A percentile compares a stretch with the other conserved stretches of the same genome.
Evolutionary conservation across 1,140 invertebrate species (phyloP).

Genomic region (Bombus pyrosoma): DNA sequence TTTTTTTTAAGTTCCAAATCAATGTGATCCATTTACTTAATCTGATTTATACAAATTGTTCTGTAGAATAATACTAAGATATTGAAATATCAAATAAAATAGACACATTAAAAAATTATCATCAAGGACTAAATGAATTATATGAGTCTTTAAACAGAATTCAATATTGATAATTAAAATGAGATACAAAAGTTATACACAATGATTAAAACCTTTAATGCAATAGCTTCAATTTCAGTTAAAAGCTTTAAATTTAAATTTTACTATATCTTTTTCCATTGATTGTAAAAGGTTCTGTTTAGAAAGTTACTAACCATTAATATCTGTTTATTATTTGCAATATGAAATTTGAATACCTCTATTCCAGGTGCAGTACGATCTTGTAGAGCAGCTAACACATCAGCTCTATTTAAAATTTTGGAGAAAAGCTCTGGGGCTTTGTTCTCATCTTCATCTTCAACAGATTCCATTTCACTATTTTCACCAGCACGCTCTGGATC

Average conservation of each 20-base stretch:
- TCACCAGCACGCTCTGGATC: constrained; percentile 74
- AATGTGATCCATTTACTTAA: neutral
- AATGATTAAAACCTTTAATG: neutral
- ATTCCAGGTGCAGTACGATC: constrained; percentile 66
- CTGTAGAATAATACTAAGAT: neutral
- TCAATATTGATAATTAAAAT: neutral
- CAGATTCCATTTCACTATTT: constrained; percentile 73
- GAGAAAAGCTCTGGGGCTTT: constrained; percentile 37
- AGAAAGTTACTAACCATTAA: neutral
- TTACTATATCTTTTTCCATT: neutral
- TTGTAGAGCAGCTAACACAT: constrained; percentile 69
- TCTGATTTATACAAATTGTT: neutral
- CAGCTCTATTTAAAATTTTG: constrained; percentile 54
- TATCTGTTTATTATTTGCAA: constrained; percentile 1
- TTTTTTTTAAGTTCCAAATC: neutral
- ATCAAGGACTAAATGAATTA: neutral
- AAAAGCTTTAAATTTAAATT: neutral
- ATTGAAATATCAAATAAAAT: neutral
- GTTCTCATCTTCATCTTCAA: constrained; percentile 73
- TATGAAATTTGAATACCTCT: constrained; percentile 65
- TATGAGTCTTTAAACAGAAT: too few relatives aligned
- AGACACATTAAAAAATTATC: neutral
- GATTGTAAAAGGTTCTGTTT: neutral
- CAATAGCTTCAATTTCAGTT: neutral
- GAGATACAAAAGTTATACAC: neutral